Percentiles rank a stretch among this genome's conserved stretches.
These are phyloP conservation scores for Odontophorus gujanensis DNA, from an alignment of 2,113 vertebrate genomes.

Conservation along the genomic window DNA sequence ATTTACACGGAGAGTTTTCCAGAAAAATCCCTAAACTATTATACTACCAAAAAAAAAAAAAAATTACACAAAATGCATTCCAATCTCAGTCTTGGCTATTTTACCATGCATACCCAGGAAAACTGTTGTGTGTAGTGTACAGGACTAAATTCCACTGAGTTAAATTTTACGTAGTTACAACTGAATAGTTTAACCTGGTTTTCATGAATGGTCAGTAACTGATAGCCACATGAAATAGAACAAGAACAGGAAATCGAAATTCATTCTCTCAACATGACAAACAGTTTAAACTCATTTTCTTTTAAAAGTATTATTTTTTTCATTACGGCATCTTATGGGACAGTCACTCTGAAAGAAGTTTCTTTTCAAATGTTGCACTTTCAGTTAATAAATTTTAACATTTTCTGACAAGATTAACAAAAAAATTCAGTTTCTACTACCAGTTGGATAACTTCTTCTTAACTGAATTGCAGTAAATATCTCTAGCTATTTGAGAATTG, in stretches of 20 bases:
- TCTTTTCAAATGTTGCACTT: not conserved
- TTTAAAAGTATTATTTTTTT: not conserved
- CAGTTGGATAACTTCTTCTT: not conserved
- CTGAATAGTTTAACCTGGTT: not conserved
- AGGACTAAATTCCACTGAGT: not conserved
- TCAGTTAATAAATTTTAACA: not conserved
- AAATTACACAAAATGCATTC: not conserved
- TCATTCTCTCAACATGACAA: not conserved
- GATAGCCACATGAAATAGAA: not conserved
- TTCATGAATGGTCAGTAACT: not conserved
- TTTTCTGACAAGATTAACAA: not conserved
- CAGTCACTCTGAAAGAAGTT: not conserved
- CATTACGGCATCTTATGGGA: not conserved
- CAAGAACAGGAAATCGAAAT: not conserved
- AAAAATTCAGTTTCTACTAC: not conserved
- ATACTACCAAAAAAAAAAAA: not conserved
- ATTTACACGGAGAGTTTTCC: slow-evolving; percentile 4
- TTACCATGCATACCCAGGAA: not conserved
- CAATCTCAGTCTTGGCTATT: slow-evolving; percentile 7
- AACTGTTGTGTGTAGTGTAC: not conserved
- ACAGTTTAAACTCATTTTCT: slow-evolving; percentile 3
- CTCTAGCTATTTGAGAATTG: not conserved
- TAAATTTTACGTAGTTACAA: not conserved
- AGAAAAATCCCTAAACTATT: slow-evolving; percentile 4
- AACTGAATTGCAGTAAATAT: not conserved